phyloP scores from a whole-genome alignment of 2,797 vertebrate species.

The Rhinoraja longicauda region DNA sequence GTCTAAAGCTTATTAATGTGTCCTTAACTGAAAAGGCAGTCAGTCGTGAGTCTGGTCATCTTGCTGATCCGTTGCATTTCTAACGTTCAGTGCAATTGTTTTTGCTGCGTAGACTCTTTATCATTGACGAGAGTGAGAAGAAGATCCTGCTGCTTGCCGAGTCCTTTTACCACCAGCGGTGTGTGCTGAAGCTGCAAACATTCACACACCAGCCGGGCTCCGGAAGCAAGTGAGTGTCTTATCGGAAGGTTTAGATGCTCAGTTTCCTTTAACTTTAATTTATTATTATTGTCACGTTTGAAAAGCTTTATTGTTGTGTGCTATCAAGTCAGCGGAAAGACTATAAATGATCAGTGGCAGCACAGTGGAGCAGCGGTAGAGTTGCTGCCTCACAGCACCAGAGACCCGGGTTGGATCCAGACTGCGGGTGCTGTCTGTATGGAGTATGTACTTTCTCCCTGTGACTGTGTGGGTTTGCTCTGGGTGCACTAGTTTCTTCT shows the following conservation, averaged over 20 bases:
- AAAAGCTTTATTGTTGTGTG: no score
- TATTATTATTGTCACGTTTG: no score
- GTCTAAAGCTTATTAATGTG: not conserved
- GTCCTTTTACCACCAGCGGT: constrained; percentile 80
- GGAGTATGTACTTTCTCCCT: no score
- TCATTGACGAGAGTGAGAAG: constrained; percentile 59
- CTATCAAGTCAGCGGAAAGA: no score
- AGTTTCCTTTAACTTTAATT: not conserved
- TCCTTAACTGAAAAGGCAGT: not conserved
- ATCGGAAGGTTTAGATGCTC: not conserved
- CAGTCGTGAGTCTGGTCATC: not conserved
- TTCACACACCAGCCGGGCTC: constrained; percentile 53
- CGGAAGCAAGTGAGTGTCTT: constrained; percentile 56
- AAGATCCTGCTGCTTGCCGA: constrained; percentile 73
- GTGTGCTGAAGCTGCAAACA: constrained; percentile 79
- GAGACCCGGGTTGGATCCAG: no score
- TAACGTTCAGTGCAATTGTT: not conserved
- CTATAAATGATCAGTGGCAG: no score
- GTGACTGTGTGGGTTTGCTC: no score
- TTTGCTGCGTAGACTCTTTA: constrained; percentile 67
- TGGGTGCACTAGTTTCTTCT: no score
- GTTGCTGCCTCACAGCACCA: no score
- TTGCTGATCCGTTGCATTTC: not conserved
- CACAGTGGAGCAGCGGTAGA: no score
- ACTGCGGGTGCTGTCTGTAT: no score